Conservation (phyloP, 2,113 vertebrate genomes). For the Hemiprocne comata region DNA sequence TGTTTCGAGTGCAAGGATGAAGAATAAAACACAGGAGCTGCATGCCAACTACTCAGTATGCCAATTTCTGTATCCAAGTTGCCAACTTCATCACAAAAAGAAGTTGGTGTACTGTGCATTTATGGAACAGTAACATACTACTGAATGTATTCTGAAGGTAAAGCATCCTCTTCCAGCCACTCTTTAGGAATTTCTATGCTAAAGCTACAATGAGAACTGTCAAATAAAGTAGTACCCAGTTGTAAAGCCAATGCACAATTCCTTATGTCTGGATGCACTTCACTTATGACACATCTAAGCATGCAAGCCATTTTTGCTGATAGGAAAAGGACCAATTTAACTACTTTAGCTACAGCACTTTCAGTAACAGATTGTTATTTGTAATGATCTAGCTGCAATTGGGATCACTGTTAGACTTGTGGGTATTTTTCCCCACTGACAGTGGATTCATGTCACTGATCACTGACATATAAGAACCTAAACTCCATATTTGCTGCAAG, state of each 20-base stretch:
- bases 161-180: background rate
- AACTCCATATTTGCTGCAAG: background rate
- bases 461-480: background rate
- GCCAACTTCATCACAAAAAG: background rate
- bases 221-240: background rate
- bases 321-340: background rate
- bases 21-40: background rate
- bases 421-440: background rate
- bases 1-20: constrained; percentile 1
- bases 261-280: background rate
- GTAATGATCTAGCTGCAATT: background rate
- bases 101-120: background rate
- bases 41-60: background rate
- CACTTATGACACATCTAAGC: background rate
- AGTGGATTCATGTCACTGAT: background rate
- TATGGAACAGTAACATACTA: background rate
- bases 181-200: background rate
- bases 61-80: background rate
- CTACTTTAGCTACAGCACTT: background rate
- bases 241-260: background rate
- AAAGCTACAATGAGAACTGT: background rate
- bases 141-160: background rate
- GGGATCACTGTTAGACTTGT: background rate
- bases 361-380: background rate
- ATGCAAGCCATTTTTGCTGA: background rate